Evolutionary conservation across 2,888 invertebrate genomes (phyloP).

Genomic region (Deilephila porcellus): DNA sequence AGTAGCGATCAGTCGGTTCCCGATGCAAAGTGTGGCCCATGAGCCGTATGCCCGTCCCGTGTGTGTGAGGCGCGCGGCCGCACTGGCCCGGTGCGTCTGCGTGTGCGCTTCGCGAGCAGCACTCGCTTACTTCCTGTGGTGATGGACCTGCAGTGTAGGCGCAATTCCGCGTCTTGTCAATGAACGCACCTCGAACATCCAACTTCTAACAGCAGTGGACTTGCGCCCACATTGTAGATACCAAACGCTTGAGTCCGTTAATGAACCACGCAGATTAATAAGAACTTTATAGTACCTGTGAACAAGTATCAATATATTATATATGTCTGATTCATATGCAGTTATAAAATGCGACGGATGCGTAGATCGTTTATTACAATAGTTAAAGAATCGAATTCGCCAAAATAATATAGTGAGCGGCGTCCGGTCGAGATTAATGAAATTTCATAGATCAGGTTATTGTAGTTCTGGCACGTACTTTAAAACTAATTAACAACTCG

Average conservation of each 20-base stretch:
- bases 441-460: conserved; percentile 12
- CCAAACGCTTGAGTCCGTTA: conserved; percentile 59
- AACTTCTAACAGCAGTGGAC: conserved; percentile 17
- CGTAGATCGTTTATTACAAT: conserved; percentile 55
- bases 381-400: conserved; percentile 36
- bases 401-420: conserved; percentile 62
- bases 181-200: background rate
- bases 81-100: conserved; percentile 61
- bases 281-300: conserved; percentile 16
- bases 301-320: background rate
- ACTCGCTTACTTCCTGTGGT: conserved; percentile 78
- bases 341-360: conserved; percentile 77
- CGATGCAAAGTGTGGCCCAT: conserved; percentile 59
- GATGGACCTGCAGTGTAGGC: conserved; percentile 71
- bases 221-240: conserved; percentile 68
- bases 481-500: background rate
- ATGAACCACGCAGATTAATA: conserved; percentile 42
- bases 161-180: conserved; percentile 34
- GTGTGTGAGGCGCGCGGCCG: conserved; percentile 68
- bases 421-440: conserved; percentile 70
- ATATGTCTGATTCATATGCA: conserved; percentile 34
- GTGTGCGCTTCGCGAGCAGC: conserved; percentile 80
- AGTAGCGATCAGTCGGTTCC: conserved; percentile 60
- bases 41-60: conserved; percentile 67
- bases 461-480: background rate